phyloP scores from a whole-genome alignment of 23 tunicate genomes.

The Botrylloides violaceus region DNA sequence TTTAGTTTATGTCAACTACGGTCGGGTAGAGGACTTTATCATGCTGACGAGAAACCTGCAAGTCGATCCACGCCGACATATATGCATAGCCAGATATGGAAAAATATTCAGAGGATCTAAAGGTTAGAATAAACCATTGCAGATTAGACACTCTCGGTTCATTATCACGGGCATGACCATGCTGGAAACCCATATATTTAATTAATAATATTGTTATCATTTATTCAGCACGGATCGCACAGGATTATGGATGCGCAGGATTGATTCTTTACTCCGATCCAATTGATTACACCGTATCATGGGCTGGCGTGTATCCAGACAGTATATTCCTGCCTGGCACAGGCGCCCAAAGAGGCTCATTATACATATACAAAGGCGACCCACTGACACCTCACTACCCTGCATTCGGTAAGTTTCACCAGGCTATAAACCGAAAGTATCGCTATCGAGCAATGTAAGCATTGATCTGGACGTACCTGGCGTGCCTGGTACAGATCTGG shows the following conservation, averaged over 20 bases:
- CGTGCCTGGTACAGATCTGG: no score
- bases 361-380: slow-evolving; percentile 17
- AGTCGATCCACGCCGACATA: slow-evolving; percentile 44
- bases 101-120: slow-evolving; percentile 73
- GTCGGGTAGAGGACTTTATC: slow-evolving; percentile 61
- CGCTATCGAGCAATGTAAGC: no score
- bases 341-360: slow-evolving; percentile 32
- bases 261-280: slow-evolving; percentile 39
- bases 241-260: slow-evolving; percentile 32
- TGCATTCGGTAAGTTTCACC: slow-evolving; percentile 38
- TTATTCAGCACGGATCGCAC: slow-evolving; percentile 20
- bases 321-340: slow-evolving; percentile 32
- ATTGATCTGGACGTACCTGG: no score
- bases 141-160: neutral
- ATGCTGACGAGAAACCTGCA: slow-evolving; percentile 27
- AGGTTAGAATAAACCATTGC: slow-evolving; percentile 18
- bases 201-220: neutral
- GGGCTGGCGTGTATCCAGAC: slow-evolving; percentile 36
- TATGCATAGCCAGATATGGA: slow-evolving; percentile 82
- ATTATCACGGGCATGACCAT: neutral
- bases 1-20: slow-evolving; percentile 77
- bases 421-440: no score
- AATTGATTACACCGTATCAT: slow-evolving; percentile 29
- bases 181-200: neutral
- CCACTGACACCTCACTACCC: slow-evolving; percentile 38